Conservation (phyloP, 1,140 invertebrate species). For the Chrysomallon squamiferum region DNA sequence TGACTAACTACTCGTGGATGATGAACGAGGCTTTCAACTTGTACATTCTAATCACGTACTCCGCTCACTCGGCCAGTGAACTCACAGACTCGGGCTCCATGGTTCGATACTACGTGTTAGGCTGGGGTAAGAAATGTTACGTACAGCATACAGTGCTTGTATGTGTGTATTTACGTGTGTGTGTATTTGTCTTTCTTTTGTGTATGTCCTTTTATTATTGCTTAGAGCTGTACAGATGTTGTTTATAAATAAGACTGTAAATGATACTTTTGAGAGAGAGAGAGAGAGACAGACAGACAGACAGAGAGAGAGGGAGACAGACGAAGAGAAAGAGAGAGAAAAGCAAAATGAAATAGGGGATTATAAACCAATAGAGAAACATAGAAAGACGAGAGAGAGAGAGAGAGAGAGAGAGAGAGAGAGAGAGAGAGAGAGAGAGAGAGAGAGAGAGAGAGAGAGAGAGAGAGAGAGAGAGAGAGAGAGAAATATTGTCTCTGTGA, state of each 20-base stretch:
- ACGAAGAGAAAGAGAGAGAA: neutral
- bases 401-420: too few relatives aligned
- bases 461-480: too few relatives aligned
- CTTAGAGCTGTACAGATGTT: neutral
- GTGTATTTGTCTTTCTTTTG: neutral
- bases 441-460: too few relatives aligned
- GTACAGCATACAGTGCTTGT: neutral
- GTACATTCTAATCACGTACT: constrained; percentile 65
- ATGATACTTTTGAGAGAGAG: too few relatives aligned
- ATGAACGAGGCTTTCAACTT: constrained; percentile 66
- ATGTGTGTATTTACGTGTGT: neutral
- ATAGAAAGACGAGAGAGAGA: neutral
- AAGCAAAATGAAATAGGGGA: neutral
- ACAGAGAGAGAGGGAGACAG: neutral
- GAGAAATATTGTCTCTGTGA: too few relatives aligned
- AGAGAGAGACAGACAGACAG: neutral
- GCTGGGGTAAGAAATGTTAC: constrained; percentile 56
- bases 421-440: too few relatives aligned
- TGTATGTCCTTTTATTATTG: neutral
- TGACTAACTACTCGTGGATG: constrained; percentile 66
- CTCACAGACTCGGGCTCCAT: constrained; percentile 55
- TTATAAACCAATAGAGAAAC: neutral
- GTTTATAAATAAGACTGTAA: neutral
- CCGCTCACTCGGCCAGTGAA: constrained; percentile 57
- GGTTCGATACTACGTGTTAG: constrained; percentile 60